Conservation (phyloP, 2,888 invertebrate genomes). For the Pammene fasciana region DNA sequence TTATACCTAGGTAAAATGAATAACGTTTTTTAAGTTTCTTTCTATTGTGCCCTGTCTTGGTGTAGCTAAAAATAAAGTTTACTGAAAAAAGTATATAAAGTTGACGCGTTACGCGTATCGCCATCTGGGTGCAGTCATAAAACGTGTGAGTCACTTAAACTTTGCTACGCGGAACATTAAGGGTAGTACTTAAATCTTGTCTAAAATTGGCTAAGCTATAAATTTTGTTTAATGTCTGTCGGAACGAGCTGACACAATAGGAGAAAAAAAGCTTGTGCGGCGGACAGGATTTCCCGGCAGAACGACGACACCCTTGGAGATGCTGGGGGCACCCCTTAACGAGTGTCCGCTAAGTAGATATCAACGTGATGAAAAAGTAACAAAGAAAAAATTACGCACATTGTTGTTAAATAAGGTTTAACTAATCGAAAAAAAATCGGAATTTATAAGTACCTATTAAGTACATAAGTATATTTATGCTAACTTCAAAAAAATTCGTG, state of each 20-base stretch:
- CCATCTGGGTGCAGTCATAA: conserved; percentile 45
- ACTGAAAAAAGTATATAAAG: conserved; percentile 18
- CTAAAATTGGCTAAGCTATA: conserved; percentile 65
- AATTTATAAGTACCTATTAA: no score
- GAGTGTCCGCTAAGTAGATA: conserved; percentile 43
- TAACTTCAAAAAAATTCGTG: no score
- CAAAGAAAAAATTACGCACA: background rate
- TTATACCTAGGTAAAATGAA: background rate
- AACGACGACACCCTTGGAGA: conserved; percentile 9
- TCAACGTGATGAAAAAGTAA: conserved; percentile 2
- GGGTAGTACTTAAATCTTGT: conserved; percentile 64
- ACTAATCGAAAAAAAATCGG: no score
- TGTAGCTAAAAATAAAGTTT: conserved; percentile 13
- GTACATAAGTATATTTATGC: no score
- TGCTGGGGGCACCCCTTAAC: conserved; percentile 42
- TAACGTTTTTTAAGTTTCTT: background rate
- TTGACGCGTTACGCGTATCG: conserved; percentile 27
- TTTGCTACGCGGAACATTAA: conserved; percentile 55
- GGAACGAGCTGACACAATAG: conserved; percentile 63
- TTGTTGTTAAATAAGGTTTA: background rate
- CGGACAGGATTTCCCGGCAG: conserved; percentile 43
- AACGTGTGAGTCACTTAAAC: conserved; percentile 54
- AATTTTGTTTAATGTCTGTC: conserved; percentile 67
- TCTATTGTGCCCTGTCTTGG: background rate
- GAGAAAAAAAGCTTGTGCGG: conserved; percentile 44